Evolutionary conservation across 2,888 invertebrate species (phyloP).

Genomic region (Agrotis exclamationis): DNA sequence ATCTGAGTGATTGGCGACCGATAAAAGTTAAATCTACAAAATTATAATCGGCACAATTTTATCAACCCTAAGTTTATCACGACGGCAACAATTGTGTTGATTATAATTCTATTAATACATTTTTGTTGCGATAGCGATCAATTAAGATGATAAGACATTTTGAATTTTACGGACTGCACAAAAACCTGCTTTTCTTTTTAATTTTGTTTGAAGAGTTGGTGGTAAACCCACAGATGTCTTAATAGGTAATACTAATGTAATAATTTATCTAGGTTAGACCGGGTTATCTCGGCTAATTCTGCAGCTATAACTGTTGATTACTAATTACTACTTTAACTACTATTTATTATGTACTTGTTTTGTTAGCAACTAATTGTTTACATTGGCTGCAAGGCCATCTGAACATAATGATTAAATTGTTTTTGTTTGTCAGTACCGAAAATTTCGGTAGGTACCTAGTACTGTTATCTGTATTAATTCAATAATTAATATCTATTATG

Average conservation of each 20-base stretch:
- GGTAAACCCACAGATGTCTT: constrained; percentile 27
- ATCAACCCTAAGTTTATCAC: no score
- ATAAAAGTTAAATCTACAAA: no score
- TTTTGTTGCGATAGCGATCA: not conserved
- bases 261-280: constrained; percentile 55
- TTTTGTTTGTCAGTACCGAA: constrained; percentile 22
- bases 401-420: constrained; percentile 34
- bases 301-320: constrained; percentile 47
- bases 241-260: constrained; percentile 43
- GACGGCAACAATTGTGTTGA: no score
- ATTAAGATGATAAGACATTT: not conserved
- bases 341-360: constrained; percentile 49
- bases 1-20: no score
- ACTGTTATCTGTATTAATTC: constrained; percentile 6
- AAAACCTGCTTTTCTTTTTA: not conserved
- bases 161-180: not conserved
- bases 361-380: constrained; percentile 46
- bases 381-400: constrained; percentile 41
- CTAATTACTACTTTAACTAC: constrained; percentile 46
- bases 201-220: not conserved
- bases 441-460: constrained; percentile 3
- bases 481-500: not conserved
- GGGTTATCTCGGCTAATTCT: constrained; percentile 54
- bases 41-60: no score
- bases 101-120: no score